Evolutionary conservation across 2,888 invertebrate genomes (phyloP).

Genomic region (Caradrina kadenii): DNA sequence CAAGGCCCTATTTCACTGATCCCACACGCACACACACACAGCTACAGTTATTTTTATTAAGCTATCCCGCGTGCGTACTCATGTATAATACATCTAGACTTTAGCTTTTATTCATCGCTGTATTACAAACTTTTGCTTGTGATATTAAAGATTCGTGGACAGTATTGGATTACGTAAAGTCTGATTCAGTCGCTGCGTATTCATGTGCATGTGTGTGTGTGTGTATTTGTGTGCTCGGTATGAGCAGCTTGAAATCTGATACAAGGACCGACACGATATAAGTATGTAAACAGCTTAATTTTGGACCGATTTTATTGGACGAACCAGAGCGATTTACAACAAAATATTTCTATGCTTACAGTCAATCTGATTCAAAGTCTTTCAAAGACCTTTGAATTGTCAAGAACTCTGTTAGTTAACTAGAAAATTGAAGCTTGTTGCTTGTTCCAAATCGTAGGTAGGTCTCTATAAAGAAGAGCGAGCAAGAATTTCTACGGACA

Average conservation of each 20-base stretch:
- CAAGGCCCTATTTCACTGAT: constrained; percentile 58
- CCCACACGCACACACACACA: constrained; percentile 30
- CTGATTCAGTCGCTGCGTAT: constrained; percentile 35
- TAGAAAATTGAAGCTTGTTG: too few species aligned
- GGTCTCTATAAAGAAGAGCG: too few species aligned
- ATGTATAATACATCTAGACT: constrained; percentile 67
- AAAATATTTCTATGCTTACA: constrained; percentile 3
- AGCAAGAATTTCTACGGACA: too few species aligned
- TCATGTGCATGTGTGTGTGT: constrained; percentile 40
- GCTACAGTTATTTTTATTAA: constrained; percentile 57
- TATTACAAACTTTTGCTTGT: constrained; percentile 52
- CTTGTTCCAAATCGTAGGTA: too few species aligned
- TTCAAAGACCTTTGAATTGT: too few species aligned
- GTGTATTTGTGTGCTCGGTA: constrained; percentile 19
- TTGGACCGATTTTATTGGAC: constrained; percentile 23
- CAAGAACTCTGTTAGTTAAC: too few species aligned
- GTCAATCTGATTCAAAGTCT: not conserved
- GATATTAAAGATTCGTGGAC: constrained; percentile 64
- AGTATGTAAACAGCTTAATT: constrained; percentile 29
- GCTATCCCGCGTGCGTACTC: constrained; percentile 48
- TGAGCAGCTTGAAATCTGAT: constrained; percentile 30
- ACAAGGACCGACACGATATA: constrained; percentile 18
- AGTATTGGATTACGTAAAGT: constrained; percentile 66
- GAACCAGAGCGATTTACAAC: not conserved
- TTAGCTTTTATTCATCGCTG: constrained; percentile 62